Evolutionary conservation across 2,888 invertebrate genomes (phyloP), one percentile per base, ranked within the genome.

Genomic region (Phrixothrix hirtus): DNA sequence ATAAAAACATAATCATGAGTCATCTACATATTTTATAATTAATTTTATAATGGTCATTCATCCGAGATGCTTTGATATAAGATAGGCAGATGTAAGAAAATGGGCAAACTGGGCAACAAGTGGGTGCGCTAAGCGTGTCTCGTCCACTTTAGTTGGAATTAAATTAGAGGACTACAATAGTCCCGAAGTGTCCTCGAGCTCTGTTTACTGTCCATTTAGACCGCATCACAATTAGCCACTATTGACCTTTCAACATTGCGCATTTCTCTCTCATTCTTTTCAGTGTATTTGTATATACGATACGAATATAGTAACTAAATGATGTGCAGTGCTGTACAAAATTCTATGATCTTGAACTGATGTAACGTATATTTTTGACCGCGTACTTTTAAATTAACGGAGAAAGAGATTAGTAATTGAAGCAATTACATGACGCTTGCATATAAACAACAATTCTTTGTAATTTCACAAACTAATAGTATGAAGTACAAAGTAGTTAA

Each of bases 151-250:
- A 27, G 31, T 39, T 53, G 25, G 56, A 61, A 61, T 61, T 61
- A 46, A 58, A 61, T 61, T 61, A 59, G 32, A 48, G 56, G 38
- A 47, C 54, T 50, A 58, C 61, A 61, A 61, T 59, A 55, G 58
- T 56, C 58, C 48, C 58, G 58, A 58, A 58, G 58, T 56, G 58
- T 53, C 55, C 58, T 61, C 61, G 59, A 53, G 36, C 51, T 60
- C 41, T 60, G 59, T 63, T 63, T 62, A 55, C 60, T 58, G 59
- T 43, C 60, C 58, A 56, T 61, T 60, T 48, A 52, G 50, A 50
- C 59, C 57, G 61, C 61, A 55, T 44, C 57, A 45, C 58, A 61
- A 61, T 61, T 61, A 59, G 39, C 52, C 47, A 47, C 46, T 53
- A 46, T 58, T 61, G 58, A 59, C 59, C 61, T 61, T 59, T 59